phyloP scores from a whole-genome alignment of 2,888 invertebrate genomes.

The Drosophila acutilabella region DNA sequence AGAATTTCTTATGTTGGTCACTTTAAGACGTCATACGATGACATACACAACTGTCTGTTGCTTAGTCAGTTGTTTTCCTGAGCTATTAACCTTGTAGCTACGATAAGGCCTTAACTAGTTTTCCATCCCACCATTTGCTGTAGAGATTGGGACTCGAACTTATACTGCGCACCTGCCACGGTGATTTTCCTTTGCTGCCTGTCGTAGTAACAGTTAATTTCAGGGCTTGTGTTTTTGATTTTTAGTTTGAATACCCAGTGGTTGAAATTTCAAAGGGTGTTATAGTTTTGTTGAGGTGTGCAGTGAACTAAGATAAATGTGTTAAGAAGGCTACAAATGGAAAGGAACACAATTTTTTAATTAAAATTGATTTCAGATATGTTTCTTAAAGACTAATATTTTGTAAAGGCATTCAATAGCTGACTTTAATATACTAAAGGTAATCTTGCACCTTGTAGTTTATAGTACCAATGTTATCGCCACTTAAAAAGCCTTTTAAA shows the following conservation, averaged over 20 bases:
- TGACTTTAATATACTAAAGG: no score
- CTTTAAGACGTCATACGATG: constrained; percentile 1
- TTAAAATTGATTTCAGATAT: no score
- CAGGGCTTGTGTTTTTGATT: constrained; percentile 1
- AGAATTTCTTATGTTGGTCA: neutral
- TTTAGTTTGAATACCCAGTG: neutral
- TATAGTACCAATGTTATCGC: no score
- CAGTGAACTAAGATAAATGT: neutral
- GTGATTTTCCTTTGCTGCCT: constrained; percentile 24
- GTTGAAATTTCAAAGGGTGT: neutral
- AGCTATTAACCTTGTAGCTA: neutral
- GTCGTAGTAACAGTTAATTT: constrained; percentile 9
- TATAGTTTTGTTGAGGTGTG: neutral
- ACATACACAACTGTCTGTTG: neutral
- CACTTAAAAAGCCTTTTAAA: no score
- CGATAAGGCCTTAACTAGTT: neutral
- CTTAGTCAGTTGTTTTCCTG: neutral
- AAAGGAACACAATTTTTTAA: no score
- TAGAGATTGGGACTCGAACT: neutral
- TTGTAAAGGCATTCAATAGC: no score
- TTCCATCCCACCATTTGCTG: neutral
- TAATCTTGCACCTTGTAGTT: no score
- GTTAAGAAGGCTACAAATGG: no score
- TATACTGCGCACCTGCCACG: constrained; percentile 11
- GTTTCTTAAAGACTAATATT: no score